These are phyloP conservation scores for Lophius americanus DNA, from an alignment of 2,797 vertebrate species.

Conservation along the genomic window DNA sequence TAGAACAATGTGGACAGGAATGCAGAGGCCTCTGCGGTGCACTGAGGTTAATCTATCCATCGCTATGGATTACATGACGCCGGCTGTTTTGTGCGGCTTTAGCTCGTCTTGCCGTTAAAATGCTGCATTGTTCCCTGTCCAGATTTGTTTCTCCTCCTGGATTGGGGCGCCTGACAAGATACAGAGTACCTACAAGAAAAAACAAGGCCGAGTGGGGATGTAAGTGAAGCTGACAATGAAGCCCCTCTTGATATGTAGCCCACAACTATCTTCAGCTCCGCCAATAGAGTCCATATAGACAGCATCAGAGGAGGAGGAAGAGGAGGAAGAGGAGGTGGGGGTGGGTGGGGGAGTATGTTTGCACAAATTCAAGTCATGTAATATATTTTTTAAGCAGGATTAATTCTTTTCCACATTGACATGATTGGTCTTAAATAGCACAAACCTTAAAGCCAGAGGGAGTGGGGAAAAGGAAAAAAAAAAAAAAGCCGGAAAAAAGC, in stretches of 20 bases:
- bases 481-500: conserved; percentile 63
- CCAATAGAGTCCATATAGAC: conserved; percentile 68
- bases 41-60: conserved; percentile 77
- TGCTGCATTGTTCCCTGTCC: conserved; percentile 50
- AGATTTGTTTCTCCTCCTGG: conserved; percentile 34
- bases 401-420: conserved; percentile 76
- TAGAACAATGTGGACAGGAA: conserved; percentile 74
- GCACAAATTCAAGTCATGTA: conserved; percentile 71
- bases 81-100: conserved; percentile 45
- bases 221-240: conserved; percentile 67
- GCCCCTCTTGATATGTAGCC: conserved; percentile 54
- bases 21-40: conserved; percentile 66
- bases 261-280: conserved; percentile 52
- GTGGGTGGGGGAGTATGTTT: no score
- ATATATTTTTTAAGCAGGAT: conserved; percentile 78
- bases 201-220: conserved; percentile 43
- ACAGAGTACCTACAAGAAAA: conserved; percentile 61
- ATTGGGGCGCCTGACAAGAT: conserved; percentile 48
- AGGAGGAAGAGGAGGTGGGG: no score
- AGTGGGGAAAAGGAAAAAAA: background rate
- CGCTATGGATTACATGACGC: conserved; percentile 67
- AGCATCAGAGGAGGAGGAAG: conserved; percentile 48
- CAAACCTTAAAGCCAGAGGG: conserved; percentile 77
- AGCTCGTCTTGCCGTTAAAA: conserved; percentile 53
- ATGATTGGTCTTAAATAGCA: conserved; percentile 82